Percentiles rank a stretch among this genome's conserved stretches.
phyloP scores from a whole-genome alignment of 2,797 vertebrate species.

The Syndactyla subalaris region DNA sequence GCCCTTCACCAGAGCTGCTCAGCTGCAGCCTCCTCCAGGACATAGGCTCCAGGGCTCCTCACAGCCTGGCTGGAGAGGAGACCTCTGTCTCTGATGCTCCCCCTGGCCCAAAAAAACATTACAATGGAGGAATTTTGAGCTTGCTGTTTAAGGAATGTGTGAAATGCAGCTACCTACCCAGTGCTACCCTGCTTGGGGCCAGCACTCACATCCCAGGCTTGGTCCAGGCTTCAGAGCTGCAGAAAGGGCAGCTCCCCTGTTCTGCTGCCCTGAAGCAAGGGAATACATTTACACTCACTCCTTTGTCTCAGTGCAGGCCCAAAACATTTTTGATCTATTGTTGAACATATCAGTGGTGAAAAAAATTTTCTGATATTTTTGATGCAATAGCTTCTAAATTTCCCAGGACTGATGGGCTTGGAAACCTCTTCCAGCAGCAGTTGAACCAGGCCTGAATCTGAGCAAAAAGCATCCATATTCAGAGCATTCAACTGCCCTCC shows the following conservation, averaged over 20 bases:
- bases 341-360: background rate
- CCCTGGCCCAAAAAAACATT: background rate
- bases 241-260: background rate
- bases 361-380: background rate
- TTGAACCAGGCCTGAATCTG: background rate
- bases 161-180: background rate
- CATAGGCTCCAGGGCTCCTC: accelerated
- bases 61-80: background rate
- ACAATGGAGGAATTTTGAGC: background rate
- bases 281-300: background rate
- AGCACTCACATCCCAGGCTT: background rate
- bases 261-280: background rate
- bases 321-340: background rate
- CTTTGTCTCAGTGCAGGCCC: background rate
- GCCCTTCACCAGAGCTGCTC: background rate
- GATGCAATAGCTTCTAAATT: background rate
- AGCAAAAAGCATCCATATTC: background rate
- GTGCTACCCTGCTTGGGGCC: background rate
- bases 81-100: background rate
- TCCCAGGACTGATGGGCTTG: background rate
- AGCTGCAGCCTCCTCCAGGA: background rate
- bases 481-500: background rate
- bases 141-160: background rate
- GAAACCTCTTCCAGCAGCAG: background rate
- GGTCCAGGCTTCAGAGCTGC: background rate